Conservation (phyloP, 2,888 invertebrate species). For the Criorhina ranunculi region DNA sequence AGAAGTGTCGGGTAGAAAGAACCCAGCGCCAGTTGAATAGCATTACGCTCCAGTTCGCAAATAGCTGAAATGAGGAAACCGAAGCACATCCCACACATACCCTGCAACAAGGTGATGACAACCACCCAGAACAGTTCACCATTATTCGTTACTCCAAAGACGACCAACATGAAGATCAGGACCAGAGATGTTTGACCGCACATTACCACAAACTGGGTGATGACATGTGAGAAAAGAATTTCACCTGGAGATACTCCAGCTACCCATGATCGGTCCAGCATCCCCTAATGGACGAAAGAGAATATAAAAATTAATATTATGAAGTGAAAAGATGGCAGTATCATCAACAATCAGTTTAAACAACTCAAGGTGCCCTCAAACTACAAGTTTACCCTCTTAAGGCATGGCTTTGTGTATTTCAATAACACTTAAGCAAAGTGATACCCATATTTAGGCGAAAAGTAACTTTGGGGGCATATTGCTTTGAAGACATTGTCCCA, state of each 20-base stretch:
- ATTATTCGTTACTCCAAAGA: conserved; percentile 95
- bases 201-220: conserved; percentile 98
- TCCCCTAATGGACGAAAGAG: conserved; percentile 85
- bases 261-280: conserved; percentile 96
- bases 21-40: conserved; percentile 96
- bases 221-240: conserved; percentile 96
- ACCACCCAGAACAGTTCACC: conserved; percentile 94
- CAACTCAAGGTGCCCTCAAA: not conserved
- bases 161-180: conserved; percentile 95
- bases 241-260: conserved; percentile 96
- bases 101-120: conserved; percentile 94
- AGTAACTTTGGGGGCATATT: not conserved
- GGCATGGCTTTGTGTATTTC: conserved; percentile 12
- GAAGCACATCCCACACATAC: conserved; percentile 98
- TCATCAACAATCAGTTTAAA: too few relatives aligned
- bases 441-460: not conserved
- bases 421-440: not conserved
- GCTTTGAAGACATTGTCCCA: conserved; percentile 24
- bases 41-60: conserved; percentile 95
- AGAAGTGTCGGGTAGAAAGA: conserved; percentile 97
- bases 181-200: conserved; percentile 96
- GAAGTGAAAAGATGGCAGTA: too few relatives aligned
- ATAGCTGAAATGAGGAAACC: conserved; percentile 97
- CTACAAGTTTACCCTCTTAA: not conserved
- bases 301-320: not conserved